Evolutionary conservation across 2,113 vertebrate species (phyloP).

Genomic region (Telmatochromis brachygnathus): DNA sequence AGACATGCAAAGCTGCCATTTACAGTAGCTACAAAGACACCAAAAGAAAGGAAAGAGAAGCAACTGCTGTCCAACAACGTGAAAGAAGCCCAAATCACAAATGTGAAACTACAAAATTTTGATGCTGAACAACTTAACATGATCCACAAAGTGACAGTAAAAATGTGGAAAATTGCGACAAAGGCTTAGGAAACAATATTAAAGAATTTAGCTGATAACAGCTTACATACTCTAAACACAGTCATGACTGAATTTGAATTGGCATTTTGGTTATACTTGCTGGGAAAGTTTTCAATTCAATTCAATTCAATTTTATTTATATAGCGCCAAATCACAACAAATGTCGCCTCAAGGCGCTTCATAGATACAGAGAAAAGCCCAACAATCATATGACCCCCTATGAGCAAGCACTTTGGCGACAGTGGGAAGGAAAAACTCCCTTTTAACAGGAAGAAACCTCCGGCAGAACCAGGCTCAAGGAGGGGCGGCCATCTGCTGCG

Average conservation of each 20-base stretch:
- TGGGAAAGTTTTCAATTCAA: neutral
- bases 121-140: neutral
- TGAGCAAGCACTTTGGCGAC: too few species aligned
- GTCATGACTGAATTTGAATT: neutral
- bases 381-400: too few species aligned
- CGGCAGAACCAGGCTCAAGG: too few species aligned
- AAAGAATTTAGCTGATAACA: neutral
- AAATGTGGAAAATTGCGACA: neutral
- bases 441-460: too few species aligned
- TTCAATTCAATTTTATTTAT: too few species aligned
- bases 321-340: too few species aligned
- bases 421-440: too few species aligned
- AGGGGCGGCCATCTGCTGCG: too few species aligned
- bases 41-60: neutral
- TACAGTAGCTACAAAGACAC: neutral
- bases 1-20: rapidly evolving
- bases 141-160: neutral
- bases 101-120: neutral
- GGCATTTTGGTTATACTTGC: neutral
- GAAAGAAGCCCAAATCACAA: neutral
- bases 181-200: neutral
- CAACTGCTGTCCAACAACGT: neutral
- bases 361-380: too few species aligned
- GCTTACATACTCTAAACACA: neutral
- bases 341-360: too few species aligned